phyloP scores from a whole-genome alignment of 2,113 vertebrate species.

The Zosterops lateralis region DNA sequence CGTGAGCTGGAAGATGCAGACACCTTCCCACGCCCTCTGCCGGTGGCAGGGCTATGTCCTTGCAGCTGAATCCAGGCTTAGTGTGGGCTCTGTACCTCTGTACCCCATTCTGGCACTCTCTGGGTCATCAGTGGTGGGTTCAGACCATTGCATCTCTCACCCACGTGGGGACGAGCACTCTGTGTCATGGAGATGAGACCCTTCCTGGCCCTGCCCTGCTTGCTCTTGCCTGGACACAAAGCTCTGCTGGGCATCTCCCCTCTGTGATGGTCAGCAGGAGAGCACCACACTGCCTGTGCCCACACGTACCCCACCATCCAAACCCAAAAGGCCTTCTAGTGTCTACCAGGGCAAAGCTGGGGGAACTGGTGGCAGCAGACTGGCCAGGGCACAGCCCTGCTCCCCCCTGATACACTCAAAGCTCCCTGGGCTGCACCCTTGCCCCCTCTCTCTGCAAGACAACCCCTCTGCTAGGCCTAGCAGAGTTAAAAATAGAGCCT shows the following conservation, averaged over 20 bases:
- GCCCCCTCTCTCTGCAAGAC: neutral
- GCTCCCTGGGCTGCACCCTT: too few species aligned
- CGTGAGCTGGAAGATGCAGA: neutral
- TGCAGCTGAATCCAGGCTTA: neutral
- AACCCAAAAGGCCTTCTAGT: neutral
- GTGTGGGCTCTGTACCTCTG: neutral
- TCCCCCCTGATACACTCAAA: accelerated
- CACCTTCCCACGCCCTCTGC: neutral
- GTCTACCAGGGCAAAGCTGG: neutral
- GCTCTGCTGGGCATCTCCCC: neutral
- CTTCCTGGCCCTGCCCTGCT: neutral
- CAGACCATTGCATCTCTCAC: accelerated
- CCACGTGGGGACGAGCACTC: accelerated
- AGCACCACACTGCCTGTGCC: neutral
- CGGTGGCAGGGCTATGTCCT: accelerated
- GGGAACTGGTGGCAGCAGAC: neutral
- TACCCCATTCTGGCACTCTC: neutral
- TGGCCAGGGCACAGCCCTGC: neutral
- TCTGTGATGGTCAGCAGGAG: neutral
- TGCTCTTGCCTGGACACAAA: neutral
- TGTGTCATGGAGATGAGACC: accelerated
- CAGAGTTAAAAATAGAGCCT: slow-evolving; percentile 66
- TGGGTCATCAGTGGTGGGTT: neutral
- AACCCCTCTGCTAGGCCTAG: neutral
- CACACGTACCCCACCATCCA: too few species aligned